Percentiles rank a stretch among this genome's conserved stretches.
These are phyloP conservation scores for Nycticorax nycticorax DNA, from an alignment of 2,113 vertebrate genomes.

Conservation along the genomic window DNA sequence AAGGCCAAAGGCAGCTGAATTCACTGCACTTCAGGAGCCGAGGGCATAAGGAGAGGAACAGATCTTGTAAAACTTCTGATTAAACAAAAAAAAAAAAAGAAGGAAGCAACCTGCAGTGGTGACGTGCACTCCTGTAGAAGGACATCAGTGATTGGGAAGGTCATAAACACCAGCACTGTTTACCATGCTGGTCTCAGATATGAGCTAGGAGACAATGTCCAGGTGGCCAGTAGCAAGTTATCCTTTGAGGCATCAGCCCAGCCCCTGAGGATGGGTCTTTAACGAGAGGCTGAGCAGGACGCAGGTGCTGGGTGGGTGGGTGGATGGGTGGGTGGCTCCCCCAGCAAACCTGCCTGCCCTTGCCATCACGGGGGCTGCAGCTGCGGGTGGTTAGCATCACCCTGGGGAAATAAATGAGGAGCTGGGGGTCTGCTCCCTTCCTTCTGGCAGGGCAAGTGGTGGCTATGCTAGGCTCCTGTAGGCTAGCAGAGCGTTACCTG, in stretches of 20 bases:
- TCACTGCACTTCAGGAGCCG: background rate
- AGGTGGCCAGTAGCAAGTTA: too few relatives aligned
- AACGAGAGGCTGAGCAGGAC: background rate
- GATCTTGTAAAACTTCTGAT: background rate
- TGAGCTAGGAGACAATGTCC: background rate
- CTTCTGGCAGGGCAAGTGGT: fast-evolving
- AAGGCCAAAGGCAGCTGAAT: background rate
- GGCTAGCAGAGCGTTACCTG: fast-evolving
- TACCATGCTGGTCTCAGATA: background rate
- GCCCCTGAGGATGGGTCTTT: background rate
- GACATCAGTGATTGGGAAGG: background rate
- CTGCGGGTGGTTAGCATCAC: background rate
- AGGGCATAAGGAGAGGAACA: background rate
- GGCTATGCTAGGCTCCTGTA: background rate
- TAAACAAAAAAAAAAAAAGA: background rate
- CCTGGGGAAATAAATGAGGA: background rate
- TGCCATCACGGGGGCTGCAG: fast-evolving
- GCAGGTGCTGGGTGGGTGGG: background rate
- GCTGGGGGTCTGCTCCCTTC: fast-evolving
- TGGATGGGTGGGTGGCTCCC: too few relatives aligned
- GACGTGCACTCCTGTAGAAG: background rate
- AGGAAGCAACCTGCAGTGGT: background rate
- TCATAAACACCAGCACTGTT: background rate
- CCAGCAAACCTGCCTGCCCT: too few relatives aligned
- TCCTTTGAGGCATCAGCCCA: background rate